Base-by-base conservation (phyloP, 2,888 invertebrate species). In the Eupithecia dodoneata region DNA sequence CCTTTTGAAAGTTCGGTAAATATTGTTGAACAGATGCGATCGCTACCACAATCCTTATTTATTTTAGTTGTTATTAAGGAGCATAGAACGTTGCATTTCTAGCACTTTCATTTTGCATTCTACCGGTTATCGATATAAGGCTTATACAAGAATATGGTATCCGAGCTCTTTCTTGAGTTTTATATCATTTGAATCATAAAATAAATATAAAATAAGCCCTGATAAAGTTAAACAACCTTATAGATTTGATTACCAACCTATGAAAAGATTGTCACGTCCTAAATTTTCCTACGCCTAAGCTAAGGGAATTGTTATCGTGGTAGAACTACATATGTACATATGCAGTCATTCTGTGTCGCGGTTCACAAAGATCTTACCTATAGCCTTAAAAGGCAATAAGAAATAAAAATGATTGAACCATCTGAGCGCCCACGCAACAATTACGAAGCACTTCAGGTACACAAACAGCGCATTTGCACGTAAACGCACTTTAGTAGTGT, bases 381-480 rank as follows among this genome's bases (percentile, higher is more conserved):
- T 81, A 80, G 80, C 83, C 78, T 80, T 81, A 81, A 82, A 84
- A 80, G 83, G 79, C 72, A 79, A 80, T 76, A 83, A 79, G 85
- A 83, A 84, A 72, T 75, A 80, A 83, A 83, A 80, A 83, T 79
- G 81, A 77, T 73, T 79, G 74, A 77, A 74, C 73, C 73, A 71
- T 76, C 74, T 75, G 63, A 76, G 81, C 86, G 81, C 87, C 88
- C 83, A 88, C 88, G 79, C 84, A 67, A 80, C 84, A 85, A 88
- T 88, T 87, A 87, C 84, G 72, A 73, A 81, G 83, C 84, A 83
- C 84, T 88, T 87, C 85, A 81, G 83, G 81, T 82, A 86, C 85
- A 86, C 84, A 85, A 86, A 87, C 85, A 82, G 76, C 79, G 81
- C 71, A 82, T 84, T 85, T 76, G 71, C 82, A 84, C 81, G 80